Evolutionary conservation across 2,888 invertebrate genomes (phyloP).

Genomic region (Monopis laevigella): DNA sequence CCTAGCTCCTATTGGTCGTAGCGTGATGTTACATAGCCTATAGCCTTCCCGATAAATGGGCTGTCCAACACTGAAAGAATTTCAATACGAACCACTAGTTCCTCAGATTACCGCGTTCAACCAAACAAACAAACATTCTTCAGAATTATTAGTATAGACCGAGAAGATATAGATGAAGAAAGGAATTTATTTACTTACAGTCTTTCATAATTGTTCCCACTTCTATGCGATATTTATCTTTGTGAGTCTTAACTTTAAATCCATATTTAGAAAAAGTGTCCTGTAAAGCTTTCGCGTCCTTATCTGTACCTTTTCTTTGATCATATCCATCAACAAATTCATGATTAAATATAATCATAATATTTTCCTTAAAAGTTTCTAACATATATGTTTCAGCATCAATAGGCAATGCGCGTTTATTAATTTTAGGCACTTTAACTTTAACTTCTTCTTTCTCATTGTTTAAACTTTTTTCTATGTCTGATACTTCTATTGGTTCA

Average conservation of each 20-base stretch:
- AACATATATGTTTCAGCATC: conserved; percentile 21
- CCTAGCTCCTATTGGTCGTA: no score
- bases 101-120: no score
- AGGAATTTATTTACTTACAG: neutral
- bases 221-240: conserved; percentile 22
- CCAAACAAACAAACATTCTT: no score
- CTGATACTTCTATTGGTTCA: no score
- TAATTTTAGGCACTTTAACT: conserved; percentile 14
- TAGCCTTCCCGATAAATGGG: no score
- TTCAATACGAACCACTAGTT: no score
- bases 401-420: conserved; percentile 30
- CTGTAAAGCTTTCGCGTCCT: conserved; percentile 33
- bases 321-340: conserved; percentile 25
- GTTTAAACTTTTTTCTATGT: no score
- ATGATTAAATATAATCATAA: conserved; percentile 11
- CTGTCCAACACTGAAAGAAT: no score
- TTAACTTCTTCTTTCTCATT: neutral
- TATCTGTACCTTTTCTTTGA: conserved; percentile 36
- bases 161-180: no score
- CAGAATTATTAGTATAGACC: no score
- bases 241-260: conserved; percentile 34
- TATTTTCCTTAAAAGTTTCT: conserved; percentile 12
- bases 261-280: conserved; percentile 36
- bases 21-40: no score
- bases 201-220: neutral